Evolutionary conservation across 1,140 invertebrate genomes (phyloP).

Genomic region (Physella acuta): DNA sequence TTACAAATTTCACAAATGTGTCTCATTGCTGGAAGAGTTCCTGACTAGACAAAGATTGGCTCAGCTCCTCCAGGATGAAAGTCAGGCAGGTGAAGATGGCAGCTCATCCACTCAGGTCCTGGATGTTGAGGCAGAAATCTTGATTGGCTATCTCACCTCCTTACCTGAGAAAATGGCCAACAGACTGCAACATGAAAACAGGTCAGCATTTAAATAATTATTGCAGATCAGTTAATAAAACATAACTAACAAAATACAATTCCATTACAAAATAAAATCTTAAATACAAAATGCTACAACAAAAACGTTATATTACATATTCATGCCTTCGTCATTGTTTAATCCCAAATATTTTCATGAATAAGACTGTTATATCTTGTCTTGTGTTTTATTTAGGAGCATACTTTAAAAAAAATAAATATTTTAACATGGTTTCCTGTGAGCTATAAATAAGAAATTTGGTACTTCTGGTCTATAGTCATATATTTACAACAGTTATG

Average conservation of each 20-base stretch:
- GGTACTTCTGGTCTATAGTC: too few species aligned
- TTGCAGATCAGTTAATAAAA: neutral
- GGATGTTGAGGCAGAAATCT: constrained; percentile 9
- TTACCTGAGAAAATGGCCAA: constrained; percentile 23
- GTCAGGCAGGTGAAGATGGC: neutral
- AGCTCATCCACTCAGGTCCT: neutral
- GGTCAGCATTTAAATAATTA: constrained; percentile 1
- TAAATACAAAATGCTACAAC: neutral
- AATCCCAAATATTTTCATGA: neutral
- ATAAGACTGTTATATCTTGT: neutral
- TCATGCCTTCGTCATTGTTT: too few species aligned
- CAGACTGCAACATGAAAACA: constrained; percentile 16
- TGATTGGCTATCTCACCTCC: constrained; percentile 30
- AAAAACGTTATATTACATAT: too few species aligned
- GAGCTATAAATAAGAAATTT: too few species aligned
- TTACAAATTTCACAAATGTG: constrained; percentile 17
- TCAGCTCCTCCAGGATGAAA: neutral
- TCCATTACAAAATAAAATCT: neutral
- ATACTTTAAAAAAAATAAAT: too few species aligned
- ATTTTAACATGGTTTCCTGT: too few species aligned
- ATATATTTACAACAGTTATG: too few species aligned
- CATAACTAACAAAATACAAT: neutral
- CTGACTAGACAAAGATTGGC: neutral
- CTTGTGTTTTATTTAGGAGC: neutral
- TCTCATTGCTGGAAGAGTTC: constrained; percentile 12